Base-by-base conservation (phyloP, 1,140 invertebrate species). In the Drosophila oshimai region DNA sequence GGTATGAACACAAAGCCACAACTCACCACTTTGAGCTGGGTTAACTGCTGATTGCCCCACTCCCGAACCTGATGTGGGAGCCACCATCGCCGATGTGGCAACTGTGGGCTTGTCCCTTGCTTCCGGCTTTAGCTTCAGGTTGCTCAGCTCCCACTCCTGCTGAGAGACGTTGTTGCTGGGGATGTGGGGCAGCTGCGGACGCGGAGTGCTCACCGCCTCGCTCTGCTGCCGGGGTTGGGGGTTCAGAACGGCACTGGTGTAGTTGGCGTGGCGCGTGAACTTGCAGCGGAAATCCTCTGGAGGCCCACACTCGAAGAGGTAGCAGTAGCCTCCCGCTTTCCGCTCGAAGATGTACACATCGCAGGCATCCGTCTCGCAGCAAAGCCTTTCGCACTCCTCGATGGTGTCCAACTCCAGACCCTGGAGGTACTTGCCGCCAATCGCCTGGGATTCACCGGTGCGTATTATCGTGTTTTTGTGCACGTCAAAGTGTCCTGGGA, bases 291-390 rank as follows among this genome's bases (percentile, higher is more conserved):
- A 98, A 89, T 97, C 95, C 83, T 96, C 95, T 0, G 95, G 94
- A 15, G 95, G 93, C 0, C 97, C 97, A 91, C 97, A 98, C 91
- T 97, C 95, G 91, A 98, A 98, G 20, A 98, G 92, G 89, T 98
- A 98, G 91, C 97, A 98, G 80, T 96, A 97, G 53, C 96, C 96
- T 3, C 95, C 94, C 73, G 93, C 96, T 94, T 97, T 98, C 89
- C 98, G 95, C 91, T 98, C 97, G 83, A 95, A 98, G 67, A 98
- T 95, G 89, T 97, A 97, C 6, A 98, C 96, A 91, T 98, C 97
- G 89, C 97, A 98, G 39, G 93, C 91, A 15, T 95, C 94, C 0
- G 96, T 97, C 89, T 96, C 94, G 90, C 97, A 98, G 92, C 97
- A 98, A 45, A 96, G 93, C 22, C 94, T 93, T 51, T 97, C 92